These are phyloP conservation scores for Monochamus saltuarius DNA, from an alignment of 1,140 invertebrate species.

Conservation along the genomic window DNA sequence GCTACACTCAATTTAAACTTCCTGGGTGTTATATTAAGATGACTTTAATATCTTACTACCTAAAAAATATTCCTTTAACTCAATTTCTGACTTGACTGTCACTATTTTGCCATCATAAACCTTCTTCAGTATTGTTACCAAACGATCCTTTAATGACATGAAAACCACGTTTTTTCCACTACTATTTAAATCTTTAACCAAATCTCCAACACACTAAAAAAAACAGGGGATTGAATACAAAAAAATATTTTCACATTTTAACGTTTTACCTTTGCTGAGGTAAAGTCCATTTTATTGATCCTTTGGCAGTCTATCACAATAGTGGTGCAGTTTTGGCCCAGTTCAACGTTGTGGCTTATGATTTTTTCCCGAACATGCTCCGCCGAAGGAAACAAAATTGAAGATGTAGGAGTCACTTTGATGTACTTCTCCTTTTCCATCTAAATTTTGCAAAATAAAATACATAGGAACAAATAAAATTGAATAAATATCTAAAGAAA, in stretches of 20 bases:
- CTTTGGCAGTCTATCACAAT: slow-evolving; percentile 60
- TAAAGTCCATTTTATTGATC: slow-evolving; percentile 59
- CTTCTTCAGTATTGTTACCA: not conserved
- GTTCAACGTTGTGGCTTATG: slow-evolving; percentile 52
- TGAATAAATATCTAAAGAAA: too few species aligned
- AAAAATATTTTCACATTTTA: not conserved
- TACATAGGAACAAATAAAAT: too few species aligned
- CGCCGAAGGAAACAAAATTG: slow-evolving; percentile 63
- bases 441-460: too few species aligned
- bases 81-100: slow-evolving; percentile 1
- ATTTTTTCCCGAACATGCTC: slow-evolving; percentile 62
- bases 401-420: slow-evolving; percentile 58
- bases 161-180: slow-evolving; percentile 32
- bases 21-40: too few species aligned
- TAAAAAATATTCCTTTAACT: slow-evolving; percentile 11
- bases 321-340: slow-evolving; percentile 26
- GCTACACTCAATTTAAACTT: too few species aligned
- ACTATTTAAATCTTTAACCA: slow-evolving; percentile 36
- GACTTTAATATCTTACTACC: not conserved
- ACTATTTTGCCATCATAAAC: slow-evolving; percentile 1
- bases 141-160: not conserved
- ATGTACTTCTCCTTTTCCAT: slow-evolving; percentile 50
- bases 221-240: slow-evolving; percentile 1
- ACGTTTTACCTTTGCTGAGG: slow-evolving; percentile 57
- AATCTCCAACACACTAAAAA: slow-evolving; percentile 37